A percentile compares a stretch with the other conserved stretches of the same genome.
Evolutionary conservation across 2,113 vertebrate species (phyloP).

Genomic region (Sphyrna mokarran): DNA sequence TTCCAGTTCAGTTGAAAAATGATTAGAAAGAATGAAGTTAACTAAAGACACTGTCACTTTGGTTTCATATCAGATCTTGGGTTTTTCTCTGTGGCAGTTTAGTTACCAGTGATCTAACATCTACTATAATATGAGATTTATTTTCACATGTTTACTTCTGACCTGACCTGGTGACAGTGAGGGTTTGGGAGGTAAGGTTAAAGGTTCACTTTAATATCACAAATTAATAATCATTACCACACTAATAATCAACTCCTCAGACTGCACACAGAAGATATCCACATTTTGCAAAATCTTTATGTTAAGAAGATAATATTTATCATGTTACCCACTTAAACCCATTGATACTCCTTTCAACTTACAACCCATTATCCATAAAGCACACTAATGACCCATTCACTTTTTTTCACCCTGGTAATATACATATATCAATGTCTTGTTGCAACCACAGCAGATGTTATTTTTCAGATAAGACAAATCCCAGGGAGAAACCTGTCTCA

Average conservation of each 20-base stretch:
- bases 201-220: not conserved
- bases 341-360: not conserved
- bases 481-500: no score
- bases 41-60: not conserved
- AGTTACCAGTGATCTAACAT: not conserved
- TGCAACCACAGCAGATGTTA: no score
- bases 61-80: not conserved
- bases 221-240: not conserved
- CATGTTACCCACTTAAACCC: not conserved
- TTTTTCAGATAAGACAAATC: no score
- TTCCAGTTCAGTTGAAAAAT: not conserved
- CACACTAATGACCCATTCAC: no score
- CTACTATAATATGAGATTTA: not conserved
- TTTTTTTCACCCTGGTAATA: no score
- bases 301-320: not conserved
- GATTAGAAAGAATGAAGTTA: not conserved
- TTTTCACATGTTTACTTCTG: not conserved
- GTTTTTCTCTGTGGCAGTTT: not conserved
- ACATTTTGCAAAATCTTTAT: not conserved
- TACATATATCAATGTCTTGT: no score
- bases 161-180: not conserved
- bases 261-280: not conserved
- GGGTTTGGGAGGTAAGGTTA: not conserved
- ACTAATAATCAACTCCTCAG: not conserved
- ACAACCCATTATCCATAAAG: no score